These are phyloP conservation scores for Thalassarche chlororhynchos DNA, from an alignment of 2,113 vertebrate genomes.

Conservation along the genomic window DNA sequence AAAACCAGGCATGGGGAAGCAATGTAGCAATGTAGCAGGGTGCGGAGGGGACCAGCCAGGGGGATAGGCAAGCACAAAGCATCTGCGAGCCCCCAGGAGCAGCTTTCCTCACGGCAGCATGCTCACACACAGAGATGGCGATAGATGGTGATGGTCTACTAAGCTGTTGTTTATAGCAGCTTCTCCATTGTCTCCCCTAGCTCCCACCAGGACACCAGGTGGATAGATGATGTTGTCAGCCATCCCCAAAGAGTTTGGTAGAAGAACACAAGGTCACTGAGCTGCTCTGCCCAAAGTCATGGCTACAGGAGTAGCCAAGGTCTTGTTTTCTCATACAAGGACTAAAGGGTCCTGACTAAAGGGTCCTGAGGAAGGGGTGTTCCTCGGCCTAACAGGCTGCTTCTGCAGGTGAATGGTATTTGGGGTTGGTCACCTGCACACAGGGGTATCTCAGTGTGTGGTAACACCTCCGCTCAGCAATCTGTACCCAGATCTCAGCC, in stretches of 20 bases:
- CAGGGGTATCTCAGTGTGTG: neutral
- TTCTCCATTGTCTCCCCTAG: neutral
- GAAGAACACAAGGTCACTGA: neutral
- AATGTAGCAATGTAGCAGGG: neutral
- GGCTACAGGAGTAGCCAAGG: neutral
- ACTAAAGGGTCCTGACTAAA: neutral
- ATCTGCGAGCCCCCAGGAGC: neutral
- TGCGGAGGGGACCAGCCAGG: neutral
- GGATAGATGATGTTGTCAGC: neutral
- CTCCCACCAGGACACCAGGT: neutral
- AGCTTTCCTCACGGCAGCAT: neutral
- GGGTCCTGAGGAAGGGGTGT: neutral
- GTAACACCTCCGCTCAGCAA: neutral
- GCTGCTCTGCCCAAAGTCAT: neutral
- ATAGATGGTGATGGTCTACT: neutral
- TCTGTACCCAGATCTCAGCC: neutral
- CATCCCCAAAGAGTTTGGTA: neutral
- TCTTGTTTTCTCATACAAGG: neutral
- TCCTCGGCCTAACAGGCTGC: neutral
- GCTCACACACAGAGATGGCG: rapidly evolving
- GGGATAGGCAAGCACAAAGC: neutral
- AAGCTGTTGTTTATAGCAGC: neutral
- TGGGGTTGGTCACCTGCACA: neutral
- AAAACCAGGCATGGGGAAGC: neutral
- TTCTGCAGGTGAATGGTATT: neutral